A percentile compares a stretch with the other conserved stretches of the same genome.
Evolutionary conservation across 2,888 invertebrate genomes (phyloP).

Genomic region (Arrhopalites spinosus): DNA sequence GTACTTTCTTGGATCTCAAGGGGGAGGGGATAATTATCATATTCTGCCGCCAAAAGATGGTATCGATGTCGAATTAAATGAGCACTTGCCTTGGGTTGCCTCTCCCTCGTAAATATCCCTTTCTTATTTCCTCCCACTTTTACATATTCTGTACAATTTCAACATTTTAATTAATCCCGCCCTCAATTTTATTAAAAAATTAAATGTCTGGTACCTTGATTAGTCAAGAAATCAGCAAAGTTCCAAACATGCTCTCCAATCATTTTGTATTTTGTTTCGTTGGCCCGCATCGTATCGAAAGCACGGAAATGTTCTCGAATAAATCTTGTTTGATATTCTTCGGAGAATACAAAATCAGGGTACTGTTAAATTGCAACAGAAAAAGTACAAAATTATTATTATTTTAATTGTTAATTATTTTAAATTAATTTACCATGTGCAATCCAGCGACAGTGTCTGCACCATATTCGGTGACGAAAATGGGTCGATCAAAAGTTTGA

Average conservation of each 20-base stretch:
- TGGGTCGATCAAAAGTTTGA: conserved; percentile 79
- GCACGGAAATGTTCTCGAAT: conserved; percentile 64
- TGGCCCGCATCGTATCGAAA: conserved; percentile 63
- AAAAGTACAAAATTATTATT: neutral
- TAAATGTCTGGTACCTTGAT: conserved; percentile 59
- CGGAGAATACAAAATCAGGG: conserved; percentile 66
- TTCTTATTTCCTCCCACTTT: conserved; percentile 87
- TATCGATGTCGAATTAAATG: conserved; percentile 81
- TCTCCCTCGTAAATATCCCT: conserved; percentile 86
- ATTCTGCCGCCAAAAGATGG: conserved; percentile 59
- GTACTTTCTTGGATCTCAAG: conserved; percentile 43
- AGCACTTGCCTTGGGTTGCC: conserved; percentile 90
- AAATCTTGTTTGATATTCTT: conserved; percentile 67
- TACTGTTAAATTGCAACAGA: conserved; percentile 58
- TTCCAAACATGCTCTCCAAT: conserved; percentile 71
- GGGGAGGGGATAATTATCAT: conserved; percentile 56
- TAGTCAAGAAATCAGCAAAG: conserved; percentile 70
- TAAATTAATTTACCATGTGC: conserved; percentile 72
- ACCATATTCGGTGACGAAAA: conserved; percentile 94
- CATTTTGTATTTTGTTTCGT: conserved; percentile 58
- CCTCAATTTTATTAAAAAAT: neutral
- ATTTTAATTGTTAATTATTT: no score
- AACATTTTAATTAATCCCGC: neutral
- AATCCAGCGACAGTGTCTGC: conserved; percentile 91
- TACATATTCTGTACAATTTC: conserved; percentile 66